These are phyloP conservation scores for Austrolebias charrua DNA, from an alignment of 2,797 vertebrate genomes.

Conservation along the genomic window DNA sequence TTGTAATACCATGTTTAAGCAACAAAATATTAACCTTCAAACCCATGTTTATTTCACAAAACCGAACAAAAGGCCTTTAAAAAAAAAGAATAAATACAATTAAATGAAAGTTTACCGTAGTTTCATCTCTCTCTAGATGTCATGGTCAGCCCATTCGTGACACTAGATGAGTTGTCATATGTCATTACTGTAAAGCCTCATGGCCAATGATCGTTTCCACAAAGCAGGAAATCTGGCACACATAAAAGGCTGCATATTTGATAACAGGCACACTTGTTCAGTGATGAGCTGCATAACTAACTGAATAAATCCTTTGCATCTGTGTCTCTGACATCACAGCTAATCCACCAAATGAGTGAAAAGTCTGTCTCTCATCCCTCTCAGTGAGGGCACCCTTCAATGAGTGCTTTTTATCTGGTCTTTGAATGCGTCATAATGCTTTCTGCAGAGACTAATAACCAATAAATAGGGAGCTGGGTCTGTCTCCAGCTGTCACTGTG, in stretches of 20 bases:
- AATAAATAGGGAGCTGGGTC: slow-evolving; percentile 18
- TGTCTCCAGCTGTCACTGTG: too few relatives aligned
- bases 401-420: slow-evolving; percentile 69
- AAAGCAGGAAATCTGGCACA: slow-evolving; percentile 60
- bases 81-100: not conserved
- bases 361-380: slow-evolving; percentile 64
- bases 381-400: slow-evolving; percentile 48
- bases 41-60: not conserved
- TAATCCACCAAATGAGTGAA: slow-evolving; percentile 74
- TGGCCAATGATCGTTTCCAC: slow-evolving; percentile 39
- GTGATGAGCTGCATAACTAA: slow-evolving; percentile 63
- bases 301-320: slow-evolving; percentile 70
- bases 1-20: not conserved
- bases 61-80: too few relatives aligned
- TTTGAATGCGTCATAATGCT: slow-evolving; percentile 67
- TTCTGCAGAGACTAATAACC: slow-evolving; percentile 51
- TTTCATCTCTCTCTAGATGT: not conserved
- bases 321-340: slow-evolving; percentile 65
- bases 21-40: not conserved
- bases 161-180: slow-evolving; percentile 32
- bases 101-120: not conserved
- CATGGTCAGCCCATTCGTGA: too few relatives aligned
- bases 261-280: slow-evolving; percentile 69
- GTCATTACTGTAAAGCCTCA: slow-evolving; percentile 44
- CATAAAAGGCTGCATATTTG: slow-evolving; percentile 56